Conservation (phyloP, 2,797 vertebrate species). For the Rhodeus uyekii region DNA sequence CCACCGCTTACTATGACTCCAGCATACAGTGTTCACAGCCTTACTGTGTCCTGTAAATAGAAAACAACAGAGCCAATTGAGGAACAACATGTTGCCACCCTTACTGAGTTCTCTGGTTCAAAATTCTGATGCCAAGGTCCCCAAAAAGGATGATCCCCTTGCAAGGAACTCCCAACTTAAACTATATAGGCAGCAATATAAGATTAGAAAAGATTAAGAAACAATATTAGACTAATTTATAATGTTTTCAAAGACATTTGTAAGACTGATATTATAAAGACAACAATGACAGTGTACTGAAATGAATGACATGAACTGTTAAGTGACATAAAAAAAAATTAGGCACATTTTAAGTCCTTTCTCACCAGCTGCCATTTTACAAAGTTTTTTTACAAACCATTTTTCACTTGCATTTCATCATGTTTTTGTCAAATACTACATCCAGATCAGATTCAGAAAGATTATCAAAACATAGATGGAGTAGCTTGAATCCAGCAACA, state of each 20-base stretch:
- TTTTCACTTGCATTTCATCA: too few species aligned
- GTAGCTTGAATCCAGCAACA: too few species aligned
- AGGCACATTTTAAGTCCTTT: too few species aligned
- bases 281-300: neutral
- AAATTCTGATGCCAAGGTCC: neutral
- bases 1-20: slow-evolving; percentile 84
- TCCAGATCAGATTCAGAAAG: too few species aligned
- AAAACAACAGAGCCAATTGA: neutral
- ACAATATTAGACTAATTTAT: neutral
- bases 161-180: neutral
- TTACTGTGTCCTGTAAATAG: slow-evolving; percentile 82
- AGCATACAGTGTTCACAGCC: slow-evolving; percentile 80
- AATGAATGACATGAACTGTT: neutral
- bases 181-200: neutral
- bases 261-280: neutral
- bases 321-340: neutral
- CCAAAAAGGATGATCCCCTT: neutral
- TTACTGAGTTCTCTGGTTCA: neutral
- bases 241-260: neutral
- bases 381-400: too few species aligned
- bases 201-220: neutral
- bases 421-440: too few species aligned
- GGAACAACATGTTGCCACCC: neutral
- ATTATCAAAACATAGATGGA: too few species aligned
- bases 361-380: too few species aligned